phyloP scores from a whole-genome alignment of 2,888 invertebrate genomes.

The Hirtodrosophila trivittata region DNA sequence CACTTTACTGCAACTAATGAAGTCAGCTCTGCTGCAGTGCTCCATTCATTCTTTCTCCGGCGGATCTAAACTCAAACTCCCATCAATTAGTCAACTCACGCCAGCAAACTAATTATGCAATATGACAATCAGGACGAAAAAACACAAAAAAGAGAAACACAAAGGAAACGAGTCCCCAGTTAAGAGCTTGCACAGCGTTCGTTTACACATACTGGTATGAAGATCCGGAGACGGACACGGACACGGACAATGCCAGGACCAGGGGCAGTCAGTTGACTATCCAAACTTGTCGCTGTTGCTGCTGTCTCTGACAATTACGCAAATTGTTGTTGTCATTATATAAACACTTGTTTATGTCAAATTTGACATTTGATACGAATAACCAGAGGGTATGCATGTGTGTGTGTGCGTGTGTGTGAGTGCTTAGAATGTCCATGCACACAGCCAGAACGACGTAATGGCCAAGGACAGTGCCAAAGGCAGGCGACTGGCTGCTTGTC shows the following conservation, averaged over 20 bases:
- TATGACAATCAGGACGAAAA: conserved; percentile 39
- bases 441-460: conserved; percentile 1
- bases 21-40: no score
- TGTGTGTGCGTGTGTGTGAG: conserved; percentile 10
- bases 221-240: conserved; percentile 7
- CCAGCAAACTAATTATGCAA: conserved; percentile 45
- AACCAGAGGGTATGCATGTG: conserved; percentile 14
- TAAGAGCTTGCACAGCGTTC: conserved; percentile 3
- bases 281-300: conserved; percentile 15
- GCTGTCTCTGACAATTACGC: conserved; percentile 69
- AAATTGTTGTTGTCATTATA: conserved; percentile 79
- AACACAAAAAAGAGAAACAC: conserved; percentile 6
- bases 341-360: conserved; percentile 79
- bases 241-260: background rate
- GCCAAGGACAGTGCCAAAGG: conserved; percentile 13
- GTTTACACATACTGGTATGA: no score
- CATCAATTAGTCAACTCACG: conserved; percentile 52
- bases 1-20: no score
- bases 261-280: conserved; percentile 2
- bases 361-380: conserved; percentile 74
- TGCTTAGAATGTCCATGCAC: background rate
- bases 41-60: no score
- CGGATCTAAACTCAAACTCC: background rate
- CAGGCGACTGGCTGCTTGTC: conserved; percentile 1
- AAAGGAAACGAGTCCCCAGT: conserved; percentile 13